Evolutionary conservation across 2,888 invertebrate species (phyloP).

Genomic region (Coelinius sp.): DNA sequence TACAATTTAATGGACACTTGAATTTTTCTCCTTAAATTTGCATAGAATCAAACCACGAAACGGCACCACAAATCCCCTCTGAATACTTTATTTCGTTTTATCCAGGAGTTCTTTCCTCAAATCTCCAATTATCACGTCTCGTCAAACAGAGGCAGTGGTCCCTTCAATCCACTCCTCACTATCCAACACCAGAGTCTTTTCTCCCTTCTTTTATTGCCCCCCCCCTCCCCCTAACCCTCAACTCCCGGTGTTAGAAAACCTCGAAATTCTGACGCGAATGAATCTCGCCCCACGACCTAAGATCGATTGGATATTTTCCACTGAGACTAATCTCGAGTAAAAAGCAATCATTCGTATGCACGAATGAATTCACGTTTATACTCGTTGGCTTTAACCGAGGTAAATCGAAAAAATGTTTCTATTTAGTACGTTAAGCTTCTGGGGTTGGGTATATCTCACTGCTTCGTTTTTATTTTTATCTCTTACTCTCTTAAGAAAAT

Average conservation of each 20-base stretch:
- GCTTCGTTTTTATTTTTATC: conserved; percentile 25
- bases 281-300: not conserved
- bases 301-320: not conserved
- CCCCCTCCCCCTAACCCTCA: conserved; percentile 6
- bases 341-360: conserved; percentile 8
- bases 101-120: conserved; percentile 42
- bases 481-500: conserved; percentile 24
- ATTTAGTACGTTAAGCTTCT: conserved; percentile 62
- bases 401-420: conserved; percentile 62
- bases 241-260: not conserved
- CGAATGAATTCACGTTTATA: conserved; percentile 19
- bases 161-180: conserved; percentile 50
- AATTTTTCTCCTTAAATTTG: conserved; percentile 23
- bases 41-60: conserved; percentile 30
- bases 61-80: conserved; percentile 2
- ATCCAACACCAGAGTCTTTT: conserved; percentile 33
- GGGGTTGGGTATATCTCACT: conserved; percentile 1
- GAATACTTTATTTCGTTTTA: conserved; percentile 38
- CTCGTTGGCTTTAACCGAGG: conserved; percentile 11
- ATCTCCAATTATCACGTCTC: conserved; percentile 57
- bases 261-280: conserved; percentile 5
- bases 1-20: conserved; percentile 16
- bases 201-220: conserved; percentile 37
- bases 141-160: conserved; percentile 53
- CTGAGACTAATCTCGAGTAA: not conserved